Conservation (phyloP, 2,888 invertebrate species). For the Prosopocoilus inquinatus region DNA sequence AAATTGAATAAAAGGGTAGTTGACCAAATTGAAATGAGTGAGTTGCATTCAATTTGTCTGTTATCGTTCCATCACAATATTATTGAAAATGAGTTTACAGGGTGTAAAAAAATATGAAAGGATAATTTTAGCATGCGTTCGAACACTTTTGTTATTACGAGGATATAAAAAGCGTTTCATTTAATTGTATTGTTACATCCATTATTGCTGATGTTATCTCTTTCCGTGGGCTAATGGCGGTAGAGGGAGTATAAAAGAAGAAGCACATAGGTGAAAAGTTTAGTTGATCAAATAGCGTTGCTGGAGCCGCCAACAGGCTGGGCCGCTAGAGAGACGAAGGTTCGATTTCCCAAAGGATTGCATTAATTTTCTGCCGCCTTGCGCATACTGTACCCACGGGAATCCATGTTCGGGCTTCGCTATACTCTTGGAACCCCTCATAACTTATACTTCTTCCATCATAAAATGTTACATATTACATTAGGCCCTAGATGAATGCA, state of each 20-base stretch:
- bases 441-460: slow-evolving; percentile 50
- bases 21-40: no score
- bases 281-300: slow-evolving; percentile 10
- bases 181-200: no score
- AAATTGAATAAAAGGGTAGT: no score
- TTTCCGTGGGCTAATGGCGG: no score
- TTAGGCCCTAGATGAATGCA: slow-evolving; percentile 37
- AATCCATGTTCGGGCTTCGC: slow-evolving; percentile 49
- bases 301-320: slow-evolving; percentile 31
- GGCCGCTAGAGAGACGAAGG: slow-evolving; percentile 52
- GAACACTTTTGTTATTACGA: no score
- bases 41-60: no score
- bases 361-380: slow-evolving; percentile 78
- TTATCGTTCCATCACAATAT: no score
- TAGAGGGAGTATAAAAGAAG: background rate
- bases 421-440: slow-evolving; percentile 44
- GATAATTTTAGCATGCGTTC: no score
- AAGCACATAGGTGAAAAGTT: slow-evolving; percentile 19
- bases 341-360: slow-evolving; percentile 66
- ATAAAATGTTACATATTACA: slow-evolving; percentile 44
- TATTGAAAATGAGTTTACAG: no score
- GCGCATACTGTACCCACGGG: slow-evolving; percentile 69
- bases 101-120: no score
- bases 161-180: no score
- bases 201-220: no score